Conservation (phyloP, 2,797 vertebrate species). For the Mionectes olivaceus region DNA sequence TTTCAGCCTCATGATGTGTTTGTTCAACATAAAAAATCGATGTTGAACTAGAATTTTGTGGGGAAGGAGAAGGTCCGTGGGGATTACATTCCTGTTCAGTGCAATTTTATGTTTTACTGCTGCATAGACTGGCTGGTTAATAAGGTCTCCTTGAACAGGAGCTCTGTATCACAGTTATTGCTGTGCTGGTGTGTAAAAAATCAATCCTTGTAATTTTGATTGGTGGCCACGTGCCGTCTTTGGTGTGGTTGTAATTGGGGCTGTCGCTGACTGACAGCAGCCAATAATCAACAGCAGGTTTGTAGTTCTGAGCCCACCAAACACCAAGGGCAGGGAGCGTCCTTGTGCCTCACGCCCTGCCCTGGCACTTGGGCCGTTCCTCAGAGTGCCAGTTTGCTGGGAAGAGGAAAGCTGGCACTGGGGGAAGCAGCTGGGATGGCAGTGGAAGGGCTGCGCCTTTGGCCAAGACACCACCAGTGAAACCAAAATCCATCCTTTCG, state of each 20-base stretch:
- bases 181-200: slow-evolving; percentile 28
- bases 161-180: neutral
- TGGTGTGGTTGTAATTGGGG: neutral
- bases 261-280: slow-evolving; percentile 19
- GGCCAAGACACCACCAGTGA: fast-evolving
- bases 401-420: neutral
- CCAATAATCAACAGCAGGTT: neutral
- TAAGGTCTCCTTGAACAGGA: slow-evolving; percentile 30
- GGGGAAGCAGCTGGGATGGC: neutral
- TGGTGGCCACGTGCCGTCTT: neutral
- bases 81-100: slow-evolving; percentile 39
- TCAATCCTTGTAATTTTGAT: neutral
- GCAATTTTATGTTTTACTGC: slow-evolving; percentile 53
- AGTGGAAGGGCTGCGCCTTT: neutral
- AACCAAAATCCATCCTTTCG: neutral
- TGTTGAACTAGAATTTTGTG: slow-evolving; percentile 40
- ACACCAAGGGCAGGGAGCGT: neutral
- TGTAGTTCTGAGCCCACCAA: neutral
- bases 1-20: slow-evolving; percentile 47
- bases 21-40: slow-evolving; percentile 51
- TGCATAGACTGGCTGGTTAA: slow-evolving; percentile 8
- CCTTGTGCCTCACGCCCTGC: neutral
- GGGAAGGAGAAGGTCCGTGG: slow-evolving; percentile 34
- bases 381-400: fast-evolving
- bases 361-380: neutral